Evolutionary conservation across 1,140 invertebrate species (phyloP).

Genomic region (Scaptomyza montana): DNA sequence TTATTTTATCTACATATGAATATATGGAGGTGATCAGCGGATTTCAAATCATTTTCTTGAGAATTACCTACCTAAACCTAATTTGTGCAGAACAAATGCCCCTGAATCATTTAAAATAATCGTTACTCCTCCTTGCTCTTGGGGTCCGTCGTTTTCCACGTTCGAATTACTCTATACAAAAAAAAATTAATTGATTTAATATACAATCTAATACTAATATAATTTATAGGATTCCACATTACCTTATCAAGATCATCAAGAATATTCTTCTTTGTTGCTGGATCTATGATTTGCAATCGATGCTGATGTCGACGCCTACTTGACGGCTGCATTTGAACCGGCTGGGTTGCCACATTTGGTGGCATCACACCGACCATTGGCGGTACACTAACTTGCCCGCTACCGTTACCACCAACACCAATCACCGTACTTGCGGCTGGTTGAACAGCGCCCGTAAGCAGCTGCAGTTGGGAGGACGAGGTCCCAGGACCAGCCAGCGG

Average conservation of each 20-base stretch:
- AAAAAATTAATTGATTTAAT: background rate
- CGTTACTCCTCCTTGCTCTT: conserved; percentile 37
- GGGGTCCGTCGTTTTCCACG: conserved; percentile 51
- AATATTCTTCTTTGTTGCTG: conserved; percentile 74
- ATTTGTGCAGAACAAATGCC: conserved; percentile 37
- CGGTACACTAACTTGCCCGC: conserved; percentile 62
- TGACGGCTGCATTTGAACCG: conserved; percentile 47
- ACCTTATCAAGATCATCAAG: conserved; percentile 77
- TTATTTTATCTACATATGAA: conserved; percentile 59
- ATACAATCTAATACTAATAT: background rate
- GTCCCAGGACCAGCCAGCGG: conserved; percentile 62
- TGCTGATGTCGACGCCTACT: conserved; percentile 65
- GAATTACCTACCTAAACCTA: conserved; percentile 6
- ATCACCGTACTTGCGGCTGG: conserved; percentile 59
- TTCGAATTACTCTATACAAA: conserved; percentile 48
- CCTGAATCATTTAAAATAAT: conserved; percentile 24
- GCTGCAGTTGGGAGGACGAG: conserved; percentile 55
- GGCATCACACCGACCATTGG: conserved; percentile 68
- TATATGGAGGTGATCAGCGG: background rate
- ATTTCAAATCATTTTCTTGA: no score
- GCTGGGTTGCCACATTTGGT: conserved; percentile 46
- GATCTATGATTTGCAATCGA: conserved; percentile 75
- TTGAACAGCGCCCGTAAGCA: conserved; percentile 64
- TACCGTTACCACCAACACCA: conserved; percentile 50
- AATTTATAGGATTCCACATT: conserved; percentile 3